A percentile compares a stretch with the other conserved stretches of the same genome.
These are phyloP conservation scores for Digitonthophagus gazella DNA, from an alignment of 2,888 invertebrate genomes.

Conservation along the genomic window DNA sequence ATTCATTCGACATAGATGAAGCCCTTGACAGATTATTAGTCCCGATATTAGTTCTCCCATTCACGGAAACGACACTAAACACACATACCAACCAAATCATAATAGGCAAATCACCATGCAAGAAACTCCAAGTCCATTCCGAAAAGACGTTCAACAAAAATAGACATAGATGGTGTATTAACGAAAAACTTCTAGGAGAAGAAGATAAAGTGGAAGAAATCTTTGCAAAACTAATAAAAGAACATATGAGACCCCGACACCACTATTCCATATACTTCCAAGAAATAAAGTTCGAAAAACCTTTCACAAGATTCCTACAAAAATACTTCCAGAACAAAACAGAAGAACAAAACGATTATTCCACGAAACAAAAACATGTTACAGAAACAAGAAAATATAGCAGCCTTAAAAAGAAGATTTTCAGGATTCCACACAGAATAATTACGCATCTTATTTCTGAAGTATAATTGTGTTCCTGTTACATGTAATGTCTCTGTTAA, in stretches of 20 bases:
- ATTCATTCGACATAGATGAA: too few relatives aligned
- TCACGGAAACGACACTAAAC: too few relatives aligned
- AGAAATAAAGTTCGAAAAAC: background rate
- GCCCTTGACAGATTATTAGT: too few relatives aligned
- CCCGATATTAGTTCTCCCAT: too few relatives aligned
- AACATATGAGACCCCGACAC: background rate
- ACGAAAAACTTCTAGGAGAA: background rate
- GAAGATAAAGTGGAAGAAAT: slow-evolving; percentile 1
- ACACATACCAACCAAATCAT: too few relatives aligned
- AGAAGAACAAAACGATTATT: slow-evolving; percentile 19
- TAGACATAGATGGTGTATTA: slow-evolving; percentile 12
- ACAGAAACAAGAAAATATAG: slow-evolving; percentile 14
- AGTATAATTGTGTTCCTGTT: too few relatives aligned
- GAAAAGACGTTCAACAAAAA: background rate
- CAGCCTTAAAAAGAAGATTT: slow-evolving; percentile 21
- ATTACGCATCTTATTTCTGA: too few relatives aligned
- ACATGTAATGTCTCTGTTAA: too few relatives aligned
- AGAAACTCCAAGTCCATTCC: background rate
- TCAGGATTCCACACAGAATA: too few relatives aligned
- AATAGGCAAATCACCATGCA: too few relatives aligned
- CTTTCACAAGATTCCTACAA: slow-evolving; percentile 9
- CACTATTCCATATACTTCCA: slow-evolving; percentile 18
- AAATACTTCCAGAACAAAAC: slow-evolving; percentile 16
- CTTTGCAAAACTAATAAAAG: slow-evolving; percentile 8
- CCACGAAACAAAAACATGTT: slow-evolving; percentile 22